Conservation (phyloP, 2,797 vertebrate species). For the Onychomys leucogaster region DNA sequence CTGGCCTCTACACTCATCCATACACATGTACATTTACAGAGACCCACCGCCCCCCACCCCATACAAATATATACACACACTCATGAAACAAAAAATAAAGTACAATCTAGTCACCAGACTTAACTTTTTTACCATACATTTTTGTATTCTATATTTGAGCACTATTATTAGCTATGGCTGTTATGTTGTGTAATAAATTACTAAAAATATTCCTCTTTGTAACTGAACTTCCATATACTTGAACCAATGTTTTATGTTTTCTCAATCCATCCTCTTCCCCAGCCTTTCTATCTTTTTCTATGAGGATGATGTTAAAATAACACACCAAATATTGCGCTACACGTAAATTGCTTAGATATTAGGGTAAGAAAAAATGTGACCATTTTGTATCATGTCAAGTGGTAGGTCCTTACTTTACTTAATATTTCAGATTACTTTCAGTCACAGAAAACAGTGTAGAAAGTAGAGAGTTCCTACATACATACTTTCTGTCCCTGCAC, state of each 20-base stretch:
- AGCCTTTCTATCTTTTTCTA: background rate
- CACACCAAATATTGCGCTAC: background rate
- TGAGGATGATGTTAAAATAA: background rate
- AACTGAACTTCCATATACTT: background rate
- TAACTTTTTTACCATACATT: background rate
- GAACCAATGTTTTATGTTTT: background rate
- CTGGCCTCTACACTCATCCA: background rate
- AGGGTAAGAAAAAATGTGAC: background rate
- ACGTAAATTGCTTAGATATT: slow-evolving; percentile 26
- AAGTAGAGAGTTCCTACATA: background rate
- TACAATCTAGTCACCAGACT: background rate
- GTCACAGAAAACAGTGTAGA: background rate
- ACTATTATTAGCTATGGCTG: background rate
- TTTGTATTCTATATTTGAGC: background rate
- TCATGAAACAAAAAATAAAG: background rate
- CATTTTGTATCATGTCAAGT: background rate
- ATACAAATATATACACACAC: background rate
- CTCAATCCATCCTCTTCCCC: rapidly evolving
- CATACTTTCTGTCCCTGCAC: background rate
- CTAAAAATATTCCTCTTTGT: background rate
- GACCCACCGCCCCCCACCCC: rapidly evolving
- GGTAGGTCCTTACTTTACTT: background rate
- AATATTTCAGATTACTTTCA: background rate
- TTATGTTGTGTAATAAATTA: background rate
- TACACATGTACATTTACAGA: too few relatives aligned